Evolutionary conservation across 2,113 vertebrate genomes (phyloP), one percentile per base, ranked within the genome.

Genomic region (Alethe castanea): DNA sequence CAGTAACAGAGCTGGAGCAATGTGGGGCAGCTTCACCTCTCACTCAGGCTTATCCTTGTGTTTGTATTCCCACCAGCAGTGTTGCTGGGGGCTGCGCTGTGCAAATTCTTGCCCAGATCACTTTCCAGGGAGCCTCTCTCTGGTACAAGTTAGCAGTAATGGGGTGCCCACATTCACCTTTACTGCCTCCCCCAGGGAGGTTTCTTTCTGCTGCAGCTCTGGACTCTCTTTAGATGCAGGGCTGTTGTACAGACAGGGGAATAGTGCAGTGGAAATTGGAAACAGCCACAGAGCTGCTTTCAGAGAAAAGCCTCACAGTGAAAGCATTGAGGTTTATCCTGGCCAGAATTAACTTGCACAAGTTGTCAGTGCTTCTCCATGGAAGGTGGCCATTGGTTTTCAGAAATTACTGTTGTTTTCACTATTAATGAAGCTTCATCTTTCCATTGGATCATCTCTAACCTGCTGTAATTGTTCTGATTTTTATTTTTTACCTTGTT

Each of bases 401-500:
- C 81, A 94, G 81, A 92, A 97, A 97, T 96, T 95, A 81, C 54
- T 81, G 67, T 95, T 95, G 80, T 90, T 96, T 96, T 95, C 71
- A 90, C n/a, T 48, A 96, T 66, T 73, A 88, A 91, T 33, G 53
- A 95, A 96, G 83, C 94, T 95, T 83, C 69, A 80, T 97, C 84
- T 88, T 96, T 97, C 88, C 88, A 92, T 80, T 96, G 93, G 82
- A 94, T 97, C 94, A 91, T 97, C 92, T 91, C 93, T 90, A 94
- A 94, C 96, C 94, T 96, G 80, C 93, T 96, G 84, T 97, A 98
- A 98, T 98, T 98, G 97, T 98, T 98, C 92, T 84, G 88, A 97
- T 98, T 97, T 98, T 96, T 96, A 92, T 95, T 97, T 97, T 97
- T 97, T 94, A 98, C 97, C 98, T 98, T 97, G 95, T 98, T 98